These are phyloP conservation scores for Ovibos moschatus DNA, from an alignment of 2,113 vertebrate genomes.

Conservation along the genomic window DNA sequence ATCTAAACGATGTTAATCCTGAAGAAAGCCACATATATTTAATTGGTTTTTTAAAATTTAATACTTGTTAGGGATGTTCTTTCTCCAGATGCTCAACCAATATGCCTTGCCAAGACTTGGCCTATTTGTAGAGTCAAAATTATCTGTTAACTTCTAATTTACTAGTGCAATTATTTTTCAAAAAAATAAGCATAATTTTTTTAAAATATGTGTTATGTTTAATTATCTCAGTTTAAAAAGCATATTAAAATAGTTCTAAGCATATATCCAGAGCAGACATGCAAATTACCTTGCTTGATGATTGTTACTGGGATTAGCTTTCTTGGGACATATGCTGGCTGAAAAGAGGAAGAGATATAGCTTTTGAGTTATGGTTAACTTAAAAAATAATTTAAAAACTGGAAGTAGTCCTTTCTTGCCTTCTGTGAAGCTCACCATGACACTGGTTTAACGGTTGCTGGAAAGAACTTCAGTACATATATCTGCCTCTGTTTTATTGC, in stretches of 20 bases:
- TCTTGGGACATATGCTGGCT: conserved; percentile 79
- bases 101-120: neutral
- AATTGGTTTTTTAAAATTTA: neutral
- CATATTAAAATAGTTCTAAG: neutral
- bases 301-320: conserved; percentile 81
- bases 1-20: neutral
- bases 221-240: neutral
- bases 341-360: conserved; percentile 28
- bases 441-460: neutral
- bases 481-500: conserved; percentile 40
- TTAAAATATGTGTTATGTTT: neutral
- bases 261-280: neutral
- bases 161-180: neutral
- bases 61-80: neutral
- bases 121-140: neutral
- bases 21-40: neutral
- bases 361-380: neutral
- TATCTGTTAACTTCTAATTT: neutral
- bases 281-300: conserved; percentile 85
- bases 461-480: neutral
- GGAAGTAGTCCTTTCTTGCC: neutral
- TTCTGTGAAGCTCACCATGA: neutral
- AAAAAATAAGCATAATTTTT: neutral
- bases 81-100: neutral
- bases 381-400: neutral